A percentile compares a stretch with the other conserved stretches of the same genome.
Evolutionary conservation across 1,140 invertebrate genomes (phyloP).

Genomic region (Papilio polytes): DNA sequence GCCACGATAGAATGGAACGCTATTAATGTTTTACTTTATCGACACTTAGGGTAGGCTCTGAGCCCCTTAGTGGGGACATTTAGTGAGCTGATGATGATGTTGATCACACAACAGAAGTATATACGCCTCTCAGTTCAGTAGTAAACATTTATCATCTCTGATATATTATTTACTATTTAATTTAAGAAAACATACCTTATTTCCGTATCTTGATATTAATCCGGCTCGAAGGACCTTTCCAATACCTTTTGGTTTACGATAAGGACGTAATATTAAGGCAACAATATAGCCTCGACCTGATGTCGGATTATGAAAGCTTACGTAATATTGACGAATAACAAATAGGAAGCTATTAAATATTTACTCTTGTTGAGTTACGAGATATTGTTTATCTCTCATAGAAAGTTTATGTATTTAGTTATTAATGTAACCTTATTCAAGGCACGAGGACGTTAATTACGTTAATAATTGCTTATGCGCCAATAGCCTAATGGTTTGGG

Average conservation of each 20-base stretch:
- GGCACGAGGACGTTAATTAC: too few relatives aligned
- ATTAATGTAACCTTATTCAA: neutral
- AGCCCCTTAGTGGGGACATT: too few relatives aligned
- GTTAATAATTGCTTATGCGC: too few relatives aligned
- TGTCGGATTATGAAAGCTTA: neutral
- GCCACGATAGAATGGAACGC: too few relatives aligned
- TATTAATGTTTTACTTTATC: too few relatives aligned
- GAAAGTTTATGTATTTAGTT: neutral
- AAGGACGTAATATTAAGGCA: neutral
- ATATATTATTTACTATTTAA: neutral
- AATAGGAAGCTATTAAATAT: constrained; percentile 12
- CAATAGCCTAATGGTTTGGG: too few relatives aligned
- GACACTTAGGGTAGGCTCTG: too few relatives aligned
- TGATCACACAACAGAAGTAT: too few relatives aligned
- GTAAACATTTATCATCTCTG: neutral
- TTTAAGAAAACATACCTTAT: neutral
- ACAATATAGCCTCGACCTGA: constrained; percentile 5
- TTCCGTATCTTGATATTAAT: neutral
- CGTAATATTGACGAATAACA: constrained; percentile 8
- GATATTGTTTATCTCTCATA: neutral
- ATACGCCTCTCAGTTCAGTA: neutral
- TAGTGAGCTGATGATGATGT: too few relatives aligned
- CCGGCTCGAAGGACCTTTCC: constrained; percentile 1
- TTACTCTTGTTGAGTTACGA: neutral
- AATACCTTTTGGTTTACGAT: constrained; percentile 1